Percentiles rank a stretch among this genome's conserved stretches.
phyloP scores from a whole-genome alignment of 2,797 vertebrate species.

The Sitta carolinensis region DNA sequence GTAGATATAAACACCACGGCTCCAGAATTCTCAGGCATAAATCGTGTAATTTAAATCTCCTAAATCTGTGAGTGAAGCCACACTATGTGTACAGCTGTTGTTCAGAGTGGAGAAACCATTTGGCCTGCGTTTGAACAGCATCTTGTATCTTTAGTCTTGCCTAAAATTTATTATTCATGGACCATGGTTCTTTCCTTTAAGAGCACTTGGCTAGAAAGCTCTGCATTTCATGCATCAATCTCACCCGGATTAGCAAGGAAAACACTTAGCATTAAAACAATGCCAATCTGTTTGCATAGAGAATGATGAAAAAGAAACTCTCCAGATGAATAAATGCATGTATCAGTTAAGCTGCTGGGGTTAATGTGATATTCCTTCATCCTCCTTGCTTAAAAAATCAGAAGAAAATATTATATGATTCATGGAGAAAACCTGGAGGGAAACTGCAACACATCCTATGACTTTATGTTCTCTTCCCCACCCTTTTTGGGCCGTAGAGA shows the following conservation, averaged over 20 bases:
- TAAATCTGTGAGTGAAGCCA: not conserved
- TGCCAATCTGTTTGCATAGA: slow-evolving; percentile 41
- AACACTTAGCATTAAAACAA: slow-evolving; percentile 57
- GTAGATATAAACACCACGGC: not conserved
- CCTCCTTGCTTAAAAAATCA: not conserved
- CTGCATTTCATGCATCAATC: slow-evolving; percentile 62
- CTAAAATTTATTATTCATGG: slow-evolving; percentile 66
- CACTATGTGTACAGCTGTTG: slow-evolving; percentile 45
- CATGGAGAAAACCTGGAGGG: slow-evolving; percentile 38
- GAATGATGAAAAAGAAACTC: slow-evolving; percentile 49
- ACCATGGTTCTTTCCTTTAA: slow-evolving; percentile 11
- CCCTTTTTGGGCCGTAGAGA: slow-evolving; percentile 43
- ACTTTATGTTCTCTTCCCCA: slow-evolving; percentile 50
- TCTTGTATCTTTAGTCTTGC: slow-evolving; percentile 52
- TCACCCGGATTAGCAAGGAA: slow-evolving; percentile 66
- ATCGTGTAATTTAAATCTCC: slow-evolving; percentile 30
- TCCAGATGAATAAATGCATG: not conserved
- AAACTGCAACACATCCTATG: slow-evolving; percentile 53
- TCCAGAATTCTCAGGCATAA: slow-evolving; percentile 46
- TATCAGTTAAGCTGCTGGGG: not conserved
- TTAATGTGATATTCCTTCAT: slow-evolving; percentile 17
- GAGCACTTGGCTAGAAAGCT: slow-evolving; percentile 43
- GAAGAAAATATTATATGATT: slow-evolving; percentile 47
- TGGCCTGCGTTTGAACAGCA: not conserved
- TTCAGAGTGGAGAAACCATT: slow-evolving; percentile 32